Conservation (phyloP, 2,888 invertebrate genomes). For the Cantharis flavilabris region DNA sequence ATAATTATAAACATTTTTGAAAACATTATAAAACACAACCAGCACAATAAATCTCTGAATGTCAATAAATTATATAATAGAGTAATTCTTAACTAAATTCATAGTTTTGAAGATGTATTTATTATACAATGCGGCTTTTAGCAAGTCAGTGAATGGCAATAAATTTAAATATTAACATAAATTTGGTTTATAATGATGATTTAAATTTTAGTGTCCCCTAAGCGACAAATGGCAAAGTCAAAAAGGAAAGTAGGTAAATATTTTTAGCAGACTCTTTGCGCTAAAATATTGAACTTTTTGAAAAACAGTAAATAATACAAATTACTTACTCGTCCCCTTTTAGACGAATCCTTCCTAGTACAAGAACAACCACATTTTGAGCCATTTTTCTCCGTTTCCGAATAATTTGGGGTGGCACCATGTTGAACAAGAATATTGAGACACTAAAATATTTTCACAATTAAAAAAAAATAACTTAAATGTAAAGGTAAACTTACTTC, state of each 20-base stretch:
- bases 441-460: constrained; percentile 63
- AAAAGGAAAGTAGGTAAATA: no score
- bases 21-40: not conserved
- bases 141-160: not conserved
- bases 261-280: no score
- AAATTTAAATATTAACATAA: not conserved
- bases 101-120: not conserved
- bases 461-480: not conserved
- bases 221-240: no score
- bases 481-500: constrained; percentile 64
- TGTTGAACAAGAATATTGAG: constrained; percentile 81
- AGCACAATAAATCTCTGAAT: not conserved
- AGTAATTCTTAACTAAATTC: not conserved
- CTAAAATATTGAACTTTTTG: not conserved
- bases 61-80: not conserved
- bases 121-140: not conserved
- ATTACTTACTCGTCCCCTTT: constrained; percentile 48
- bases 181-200: not conserved
- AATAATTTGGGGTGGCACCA: constrained; percentile 71
- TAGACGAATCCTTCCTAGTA: constrained; percentile 51
- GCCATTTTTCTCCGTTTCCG: constrained; percentile 53
- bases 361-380: constrained; percentile 56
- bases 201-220: no score
- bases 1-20: not conserved
- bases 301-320: not conserved